These are phyloP conservation scores for Trinorchestia longiramus DNA, from an alignment of 1,140 invertebrate species.

Conservation along the genomic window DNA sequence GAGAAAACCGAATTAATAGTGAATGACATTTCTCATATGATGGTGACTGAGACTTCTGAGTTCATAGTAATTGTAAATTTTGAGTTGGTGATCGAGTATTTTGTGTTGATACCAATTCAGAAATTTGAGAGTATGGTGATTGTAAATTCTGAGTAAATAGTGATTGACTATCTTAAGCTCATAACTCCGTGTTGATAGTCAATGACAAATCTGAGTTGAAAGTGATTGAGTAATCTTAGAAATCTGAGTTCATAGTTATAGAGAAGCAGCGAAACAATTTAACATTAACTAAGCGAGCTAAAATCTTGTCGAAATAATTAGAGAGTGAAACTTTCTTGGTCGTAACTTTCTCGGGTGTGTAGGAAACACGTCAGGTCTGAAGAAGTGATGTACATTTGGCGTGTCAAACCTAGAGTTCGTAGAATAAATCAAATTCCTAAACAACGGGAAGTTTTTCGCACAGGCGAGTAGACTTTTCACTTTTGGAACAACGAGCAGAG, in stretches of 20 bases:
- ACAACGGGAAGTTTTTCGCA: background rate
- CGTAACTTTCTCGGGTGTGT: background rate
- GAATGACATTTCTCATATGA: background rate
- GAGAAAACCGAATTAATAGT: background rate
- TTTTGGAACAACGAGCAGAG: background rate
- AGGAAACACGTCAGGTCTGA: background rate
- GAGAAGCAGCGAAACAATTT: too few relatives aligned
- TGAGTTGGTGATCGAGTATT: background rate
- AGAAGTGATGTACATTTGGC: background rate
- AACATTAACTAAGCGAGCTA: too few relatives aligned
- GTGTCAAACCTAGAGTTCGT: background rate
- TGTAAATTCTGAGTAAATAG: background rate
- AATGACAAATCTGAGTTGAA: too few relatives aligned
- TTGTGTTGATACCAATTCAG: background rate
- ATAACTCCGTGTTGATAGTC: too few relatives aligned
- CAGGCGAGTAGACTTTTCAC: background rate
- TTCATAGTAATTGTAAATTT: background rate
- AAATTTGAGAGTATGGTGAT: background rate
- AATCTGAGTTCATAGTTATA: too few relatives aligned
- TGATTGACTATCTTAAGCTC: background rate
- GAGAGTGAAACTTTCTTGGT: background rate
- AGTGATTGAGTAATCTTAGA: too few relatives aligned
- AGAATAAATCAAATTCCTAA: background rate
- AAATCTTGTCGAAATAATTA: background rate
- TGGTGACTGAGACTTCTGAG: background rate